These are phyloP conservation scores for Temnothorax curvispinosus DNA, from an alignment of 1,140 invertebrate species.

Conservation along the genomic window DNA sequence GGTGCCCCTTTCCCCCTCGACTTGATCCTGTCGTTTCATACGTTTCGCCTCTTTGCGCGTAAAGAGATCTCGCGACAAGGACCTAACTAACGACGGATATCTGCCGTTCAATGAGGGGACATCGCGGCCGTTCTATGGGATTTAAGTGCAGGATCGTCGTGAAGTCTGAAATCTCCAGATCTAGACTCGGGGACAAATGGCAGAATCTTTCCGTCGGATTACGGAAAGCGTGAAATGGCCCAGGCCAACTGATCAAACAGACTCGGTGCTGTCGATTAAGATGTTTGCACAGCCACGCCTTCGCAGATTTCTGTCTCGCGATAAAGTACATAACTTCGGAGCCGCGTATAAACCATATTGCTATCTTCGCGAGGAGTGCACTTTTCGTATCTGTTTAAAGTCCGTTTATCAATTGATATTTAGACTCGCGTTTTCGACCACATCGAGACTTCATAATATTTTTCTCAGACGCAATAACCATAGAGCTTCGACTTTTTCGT, in stretches of 20 bases:
- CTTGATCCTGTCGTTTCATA: not conserved
- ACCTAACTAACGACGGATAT: conserved; percentile 9
- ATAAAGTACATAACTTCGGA: conserved; percentile 33
- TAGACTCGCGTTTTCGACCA: too few species aligned
- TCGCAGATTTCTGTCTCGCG: conserved; percentile 39
- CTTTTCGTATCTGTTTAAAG: conserved; percentile 24
- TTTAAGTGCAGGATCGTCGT: conserved; percentile 45
- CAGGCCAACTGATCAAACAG: conserved; percentile 70
- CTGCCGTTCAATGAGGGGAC: not conserved
- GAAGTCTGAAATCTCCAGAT: conserved; percentile 55
- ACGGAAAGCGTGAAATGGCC: conserved; percentile 61
- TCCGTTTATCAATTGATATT: conserved; percentile 4
- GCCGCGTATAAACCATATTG: not conserved
- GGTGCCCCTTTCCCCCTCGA: conserved; percentile 21
- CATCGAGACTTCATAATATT: not conserved
- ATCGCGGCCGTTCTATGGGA: conserved; percentile 39
- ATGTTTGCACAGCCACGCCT: conserved; percentile 60
- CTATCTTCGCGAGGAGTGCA: conserved; percentile 16
- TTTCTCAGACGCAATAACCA: not conserved
- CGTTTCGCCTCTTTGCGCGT: conserved; percentile 1
- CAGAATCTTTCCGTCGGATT: conserved; percentile 63
- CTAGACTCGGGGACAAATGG: conserved; percentile 42
- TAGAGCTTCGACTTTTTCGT: not conserved
- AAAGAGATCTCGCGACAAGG: conserved; percentile 13
- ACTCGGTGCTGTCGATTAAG: conserved; percentile 63